A percentile compares a stretch with the other conserved stretches of the same genome.
Conservation (phyloP, 2,888 invertebrate genomes). For the Drosophila acutilabella region DNA sequence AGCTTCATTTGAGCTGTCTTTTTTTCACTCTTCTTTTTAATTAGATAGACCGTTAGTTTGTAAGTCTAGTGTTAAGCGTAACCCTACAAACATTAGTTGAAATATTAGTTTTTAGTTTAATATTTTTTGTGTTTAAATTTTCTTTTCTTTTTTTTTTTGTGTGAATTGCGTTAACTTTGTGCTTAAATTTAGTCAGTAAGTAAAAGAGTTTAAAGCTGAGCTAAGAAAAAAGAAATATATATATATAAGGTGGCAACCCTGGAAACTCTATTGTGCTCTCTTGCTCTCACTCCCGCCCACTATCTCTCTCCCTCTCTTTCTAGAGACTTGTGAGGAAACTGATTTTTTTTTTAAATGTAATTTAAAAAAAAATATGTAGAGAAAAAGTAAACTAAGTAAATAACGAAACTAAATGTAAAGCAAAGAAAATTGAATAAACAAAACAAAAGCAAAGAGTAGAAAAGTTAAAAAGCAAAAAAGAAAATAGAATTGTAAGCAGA, state of each 20-base stretch:
- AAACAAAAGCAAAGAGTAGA: background rate
- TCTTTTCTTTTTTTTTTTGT: too few species aligned
- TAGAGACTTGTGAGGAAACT: background rate
- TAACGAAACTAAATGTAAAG: background rate
- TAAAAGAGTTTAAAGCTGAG: too few species aligned
- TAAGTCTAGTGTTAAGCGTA: too few species aligned
- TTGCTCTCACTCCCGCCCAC: background rate
- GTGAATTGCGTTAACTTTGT: constrained; percentile 1
- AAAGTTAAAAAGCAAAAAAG: background rate
- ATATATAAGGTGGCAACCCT: background rate
- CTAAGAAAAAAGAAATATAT: background rate
- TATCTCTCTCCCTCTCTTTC: background rate
- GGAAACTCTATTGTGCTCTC: background rate
- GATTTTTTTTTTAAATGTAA: background rate
- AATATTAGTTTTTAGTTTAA: too few species aligned
- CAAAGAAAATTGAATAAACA: background rate
- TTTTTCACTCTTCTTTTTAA: too few species aligned
- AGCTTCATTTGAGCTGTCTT: too few species aligned
- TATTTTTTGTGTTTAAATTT: too few species aligned
- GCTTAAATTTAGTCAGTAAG: constrained; percentile 2
- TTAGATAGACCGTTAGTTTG: too few species aligned
- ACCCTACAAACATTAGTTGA: too few species aligned
- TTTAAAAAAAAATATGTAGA: background rate
- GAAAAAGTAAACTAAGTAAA: background rate
- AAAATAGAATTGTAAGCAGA: background rate